A percentile compares a stretch with the other conserved stretches of the same genome.
Conservation (phyloP, 2,797 vertebrate species). For the Lepilemur septentrionalis region DNA sequence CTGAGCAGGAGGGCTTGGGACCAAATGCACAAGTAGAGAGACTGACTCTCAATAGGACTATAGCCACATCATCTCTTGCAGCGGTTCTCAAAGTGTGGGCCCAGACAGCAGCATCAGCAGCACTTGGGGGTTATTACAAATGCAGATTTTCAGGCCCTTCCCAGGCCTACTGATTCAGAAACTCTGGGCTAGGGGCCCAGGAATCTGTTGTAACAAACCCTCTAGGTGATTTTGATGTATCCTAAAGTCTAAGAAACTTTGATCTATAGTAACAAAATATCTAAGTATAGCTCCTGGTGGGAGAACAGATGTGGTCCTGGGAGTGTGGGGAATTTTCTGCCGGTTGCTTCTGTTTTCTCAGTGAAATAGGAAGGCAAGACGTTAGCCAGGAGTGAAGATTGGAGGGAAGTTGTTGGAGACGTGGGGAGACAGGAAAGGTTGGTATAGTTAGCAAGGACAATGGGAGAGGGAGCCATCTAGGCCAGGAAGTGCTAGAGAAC, state of each 20-base stretch:
- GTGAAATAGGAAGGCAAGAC: background rate
- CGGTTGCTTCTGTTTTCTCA: background rate
- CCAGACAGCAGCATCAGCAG: background rate
- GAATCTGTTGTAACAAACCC: background rate
- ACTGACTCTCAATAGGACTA: rapidly evolving
- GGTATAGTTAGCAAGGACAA: background rate
- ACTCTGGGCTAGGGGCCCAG: too few species aligned
- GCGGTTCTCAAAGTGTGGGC: too few species aligned
- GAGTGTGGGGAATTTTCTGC: background rate
- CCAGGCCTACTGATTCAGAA: background rate
- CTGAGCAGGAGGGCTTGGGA: background rate
- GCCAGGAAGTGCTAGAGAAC: too few species aligned
- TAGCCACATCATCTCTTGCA: background rate
- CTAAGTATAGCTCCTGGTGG: rapidly evolving
- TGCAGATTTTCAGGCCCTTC: background rate
- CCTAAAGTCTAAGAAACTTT: background rate
- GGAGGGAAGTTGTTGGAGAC: background rate
- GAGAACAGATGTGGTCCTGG: background rate
- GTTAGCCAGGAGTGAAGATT: background rate
- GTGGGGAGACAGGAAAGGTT: background rate
- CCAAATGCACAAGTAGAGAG: too few species aligned
- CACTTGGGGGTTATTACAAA: background rate
- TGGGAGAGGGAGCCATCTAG: background rate
- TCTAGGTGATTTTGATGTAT: background rate
- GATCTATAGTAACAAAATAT: background rate